Conservation (phyloP, 2,113 vertebrate genomes). For the Ibidorhyncha struthersii region DNA sequence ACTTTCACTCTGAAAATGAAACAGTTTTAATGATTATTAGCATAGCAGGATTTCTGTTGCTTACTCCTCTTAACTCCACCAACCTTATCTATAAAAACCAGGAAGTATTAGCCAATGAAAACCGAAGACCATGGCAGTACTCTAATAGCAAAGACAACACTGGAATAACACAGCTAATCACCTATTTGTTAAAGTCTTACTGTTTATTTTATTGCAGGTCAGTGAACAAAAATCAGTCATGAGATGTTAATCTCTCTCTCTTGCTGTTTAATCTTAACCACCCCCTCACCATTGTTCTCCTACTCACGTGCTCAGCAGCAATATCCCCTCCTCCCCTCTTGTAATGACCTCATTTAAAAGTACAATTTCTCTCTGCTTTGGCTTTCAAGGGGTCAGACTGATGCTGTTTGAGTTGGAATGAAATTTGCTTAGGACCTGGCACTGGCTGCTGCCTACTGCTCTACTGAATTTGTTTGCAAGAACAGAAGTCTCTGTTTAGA, state of each 20-base stretch:
- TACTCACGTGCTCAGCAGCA: not conserved
- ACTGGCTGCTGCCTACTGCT: not conserved
- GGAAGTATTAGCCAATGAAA: not conserved
- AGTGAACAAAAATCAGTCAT: constrained; percentile 48
- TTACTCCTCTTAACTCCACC: not conserved
- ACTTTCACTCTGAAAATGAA: not conserved
- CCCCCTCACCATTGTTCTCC: not conserved
- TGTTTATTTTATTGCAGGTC: constrained; percentile 29
- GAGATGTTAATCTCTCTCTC: constrained; percentile 40
- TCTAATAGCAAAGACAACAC: not conserved
- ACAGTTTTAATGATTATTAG: not conserved
- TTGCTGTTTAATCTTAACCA: constrained; percentile 36
- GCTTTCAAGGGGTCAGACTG: not conserved
- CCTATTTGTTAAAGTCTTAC: constrained; percentile 14
- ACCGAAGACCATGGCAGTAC: not conserved
- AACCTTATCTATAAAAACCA: not conserved
- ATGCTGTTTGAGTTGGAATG: not conserved
- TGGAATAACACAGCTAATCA: not conserved
- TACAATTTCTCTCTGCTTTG: not conserved
- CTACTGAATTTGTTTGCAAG: not conserved
- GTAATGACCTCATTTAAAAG: constrained; percentile 9
- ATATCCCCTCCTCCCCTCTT: not conserved
- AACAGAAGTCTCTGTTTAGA: not conserved
- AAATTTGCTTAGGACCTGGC: not conserved
- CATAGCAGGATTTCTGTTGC: not conserved